Conservation (phyloP, 2,113 vertebrate genomes). For the Kryptolebias marmoratus region DNA sequence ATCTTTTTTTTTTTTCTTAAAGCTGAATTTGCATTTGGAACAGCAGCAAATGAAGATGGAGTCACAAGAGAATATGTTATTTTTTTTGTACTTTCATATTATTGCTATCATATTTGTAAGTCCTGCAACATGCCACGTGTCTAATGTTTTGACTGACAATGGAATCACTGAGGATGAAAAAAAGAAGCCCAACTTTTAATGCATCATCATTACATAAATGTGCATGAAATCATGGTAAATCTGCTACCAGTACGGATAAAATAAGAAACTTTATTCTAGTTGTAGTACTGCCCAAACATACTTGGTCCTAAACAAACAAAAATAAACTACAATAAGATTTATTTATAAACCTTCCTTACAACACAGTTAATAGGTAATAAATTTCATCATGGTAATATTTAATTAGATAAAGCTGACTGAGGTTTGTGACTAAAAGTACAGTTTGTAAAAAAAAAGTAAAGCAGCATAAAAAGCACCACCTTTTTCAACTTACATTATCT, state of each 20-base stretch:
- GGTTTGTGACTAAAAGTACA: constrained; percentile 10
- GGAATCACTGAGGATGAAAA: not conserved
- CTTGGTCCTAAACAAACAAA: not conserved
- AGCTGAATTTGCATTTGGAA: not conserved
- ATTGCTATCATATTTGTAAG: too few relatives aligned
- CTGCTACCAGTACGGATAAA: not conserved
- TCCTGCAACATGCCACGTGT: not conserved
- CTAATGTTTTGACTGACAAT: not conserved
- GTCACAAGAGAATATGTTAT: not conserved
- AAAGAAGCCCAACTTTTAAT: not conserved
- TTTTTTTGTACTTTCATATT: not conserved
- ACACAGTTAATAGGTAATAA: constrained; percentile 16
- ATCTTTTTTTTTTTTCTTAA: not conserved
- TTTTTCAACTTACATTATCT: not conserved
- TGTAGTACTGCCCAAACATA: constrained; percentile 2
- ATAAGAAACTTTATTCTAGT: constrained; percentile 9
- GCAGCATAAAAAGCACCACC: too few relatives aligned
- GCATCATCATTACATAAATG: not conserved
- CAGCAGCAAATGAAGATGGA: not conserved
- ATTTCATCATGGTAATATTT: constrained; percentile 31
- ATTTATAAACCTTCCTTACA: not conserved
- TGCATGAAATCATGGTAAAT: not conserved
- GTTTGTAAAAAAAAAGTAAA: too few relatives aligned
- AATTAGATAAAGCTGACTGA: constrained; percentile 14
- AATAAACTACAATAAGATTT: constrained; percentile 1